phyloP scores from a whole-genome alignment of 2,113 vertebrate species.

The Alces alces region DNA sequence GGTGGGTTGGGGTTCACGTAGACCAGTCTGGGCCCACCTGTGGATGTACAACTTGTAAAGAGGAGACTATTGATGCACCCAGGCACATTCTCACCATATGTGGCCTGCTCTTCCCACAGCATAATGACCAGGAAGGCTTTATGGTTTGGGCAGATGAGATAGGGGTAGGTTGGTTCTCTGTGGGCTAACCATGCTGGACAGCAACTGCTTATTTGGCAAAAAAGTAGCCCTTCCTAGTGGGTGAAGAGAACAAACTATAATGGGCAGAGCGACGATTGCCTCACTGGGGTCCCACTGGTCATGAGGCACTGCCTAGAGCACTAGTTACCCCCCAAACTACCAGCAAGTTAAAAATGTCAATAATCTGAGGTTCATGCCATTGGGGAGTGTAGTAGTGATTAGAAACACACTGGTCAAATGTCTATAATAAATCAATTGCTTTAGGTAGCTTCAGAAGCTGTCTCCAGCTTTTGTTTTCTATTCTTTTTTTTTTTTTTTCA shows the following conservation, averaged over 20 bases:
- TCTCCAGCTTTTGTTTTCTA: background rate
- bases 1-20: background rate
- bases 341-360: background rate
- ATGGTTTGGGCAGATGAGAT: background rate
- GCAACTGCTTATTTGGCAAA: background rate
- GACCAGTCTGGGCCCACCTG: background rate
- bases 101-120: background rate
- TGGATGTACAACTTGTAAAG: background rate
- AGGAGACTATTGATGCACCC: background rate
- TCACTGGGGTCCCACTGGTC: background rate
- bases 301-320: background rate
- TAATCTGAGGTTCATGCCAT: background rate
- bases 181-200: background rate
- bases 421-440: background rate
- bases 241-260: background rate
- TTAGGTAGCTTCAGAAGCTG: background rate
- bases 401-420: background rate
- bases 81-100: background rate
- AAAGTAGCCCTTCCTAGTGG: background rate
- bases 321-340: background rate
- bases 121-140: background rate
- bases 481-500: background rate
- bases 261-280: background rate
- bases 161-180: background rate
- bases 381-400: background rate